Conservation (phyloP, 2,797 vertebrate species). For the Xenopus petersii region DNA sequence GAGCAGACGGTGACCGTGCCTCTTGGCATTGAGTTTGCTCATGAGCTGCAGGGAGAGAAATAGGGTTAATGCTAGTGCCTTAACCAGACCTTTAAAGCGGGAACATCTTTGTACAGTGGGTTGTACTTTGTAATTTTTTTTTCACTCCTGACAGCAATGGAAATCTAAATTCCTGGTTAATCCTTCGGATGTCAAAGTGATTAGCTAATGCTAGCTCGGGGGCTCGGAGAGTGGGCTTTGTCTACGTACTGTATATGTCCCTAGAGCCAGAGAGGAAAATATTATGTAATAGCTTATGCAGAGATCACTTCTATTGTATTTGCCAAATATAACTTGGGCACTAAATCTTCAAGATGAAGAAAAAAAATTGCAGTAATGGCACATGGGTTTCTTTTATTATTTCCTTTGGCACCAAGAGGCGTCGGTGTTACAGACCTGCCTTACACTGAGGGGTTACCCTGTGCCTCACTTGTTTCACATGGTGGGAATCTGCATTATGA, state of each 20-base stretch:
- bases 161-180: neutral
- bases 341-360: too few species aligned
- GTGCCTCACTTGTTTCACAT: conserved; percentile 33
- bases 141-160: too few species aligned
- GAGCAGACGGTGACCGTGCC: conserved; percentile 44
- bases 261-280: neutral
- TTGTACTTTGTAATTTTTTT: neutral
- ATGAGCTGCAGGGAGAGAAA: neutral
- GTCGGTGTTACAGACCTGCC: neutral
- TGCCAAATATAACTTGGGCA: neutral
- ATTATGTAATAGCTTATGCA: neutral
- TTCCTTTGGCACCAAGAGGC: too few species aligned
- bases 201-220: neutral
- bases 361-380: neutral
- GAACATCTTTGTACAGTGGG: neutral
- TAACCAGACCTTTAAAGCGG: conserved; percentile 9
- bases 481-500: conserved; percentile 74
- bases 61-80: conserved; percentile 39
- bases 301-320: neutral
- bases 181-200: neutral
- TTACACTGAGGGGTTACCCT: neutral
- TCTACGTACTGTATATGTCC: neutral
- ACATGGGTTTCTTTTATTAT: conserved; percentile 2
- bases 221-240: neutral
- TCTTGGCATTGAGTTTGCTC: conserved; percentile 30